Percentiles rank a stretch among this genome's conserved stretches.
Evolutionary conservation across 1,140 invertebrate genomes (phyloP).

Genomic region (Anthonomus grandis): DNA sequence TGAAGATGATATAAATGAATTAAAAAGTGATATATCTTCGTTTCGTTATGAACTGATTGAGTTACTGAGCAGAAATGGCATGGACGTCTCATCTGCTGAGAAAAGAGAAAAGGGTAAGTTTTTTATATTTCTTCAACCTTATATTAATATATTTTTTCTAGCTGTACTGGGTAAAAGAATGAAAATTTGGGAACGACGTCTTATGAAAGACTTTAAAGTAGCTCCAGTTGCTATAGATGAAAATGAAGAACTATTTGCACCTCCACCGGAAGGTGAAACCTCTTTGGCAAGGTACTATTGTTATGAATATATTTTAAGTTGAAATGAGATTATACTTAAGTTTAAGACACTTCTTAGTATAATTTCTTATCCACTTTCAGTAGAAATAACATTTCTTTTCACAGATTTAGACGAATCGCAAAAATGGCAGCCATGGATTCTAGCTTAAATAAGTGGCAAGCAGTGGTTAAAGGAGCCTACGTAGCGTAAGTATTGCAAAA

Average conservation of each 20-base stretch:
- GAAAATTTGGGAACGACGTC: slow-evolving; percentile 74
- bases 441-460: slow-evolving; percentile 65
- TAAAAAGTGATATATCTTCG: slow-evolving; percentile 83
- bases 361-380: too few species aligned
- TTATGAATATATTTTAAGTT: background rate
- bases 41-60: slow-evolving; percentile 82
- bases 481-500: slow-evolving; percentile 53
- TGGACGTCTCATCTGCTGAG: slow-evolving; percentile 70
- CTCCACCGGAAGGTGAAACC: slow-evolving; percentile 59
- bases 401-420: slow-evolving; percentile 66
- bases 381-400: too few species aligned
- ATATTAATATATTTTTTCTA: slow-evolving; percentile 38
- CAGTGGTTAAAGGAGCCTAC: slow-evolving; percentile 60
- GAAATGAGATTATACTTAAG: background rate
- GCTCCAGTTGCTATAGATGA: slow-evolving; percentile 62
- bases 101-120: slow-evolving; percentile 64
- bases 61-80: slow-evolving; percentile 73
- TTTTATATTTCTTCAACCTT: background rate
- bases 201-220: slow-evolving; percentile 86
- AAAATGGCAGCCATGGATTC: slow-evolving; percentile 65
- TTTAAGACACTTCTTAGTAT: too few species aligned
- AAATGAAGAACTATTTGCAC: slow-evolving; percentile 50
- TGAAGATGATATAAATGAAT: slow-evolving; percentile 89
- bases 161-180: slow-evolving; percentile 68
- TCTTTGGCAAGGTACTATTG: slow-evolving; percentile 54